phyloP scores from a whole-genome alignment of 2,113 vertebrate species.

The Labrus mixtus region DNA sequence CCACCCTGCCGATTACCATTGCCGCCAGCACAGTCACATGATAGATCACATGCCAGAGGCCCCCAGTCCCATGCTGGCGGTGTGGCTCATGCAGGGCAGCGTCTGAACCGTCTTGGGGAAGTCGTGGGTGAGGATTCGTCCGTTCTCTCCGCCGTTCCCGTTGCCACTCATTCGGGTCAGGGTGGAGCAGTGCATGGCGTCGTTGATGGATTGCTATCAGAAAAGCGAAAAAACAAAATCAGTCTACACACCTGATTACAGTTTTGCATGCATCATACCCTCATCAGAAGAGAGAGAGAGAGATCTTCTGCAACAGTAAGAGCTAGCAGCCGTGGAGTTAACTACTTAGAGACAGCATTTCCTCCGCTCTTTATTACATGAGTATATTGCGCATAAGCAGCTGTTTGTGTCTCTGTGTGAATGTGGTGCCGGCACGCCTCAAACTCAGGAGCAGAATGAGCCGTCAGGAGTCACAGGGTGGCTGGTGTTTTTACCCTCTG shows the following conservation, averaged over 20 bases:
- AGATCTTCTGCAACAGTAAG: conserved; percentile 36
- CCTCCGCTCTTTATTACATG: neutral
- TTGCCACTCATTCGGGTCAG: conserved; percentile 92
- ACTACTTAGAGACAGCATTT: neutral
- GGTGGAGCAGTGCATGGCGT: conserved; percentile 96
- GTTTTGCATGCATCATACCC: neutral
- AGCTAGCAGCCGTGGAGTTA: conserved; percentile 21
- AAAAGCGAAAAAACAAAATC: conserved; percentile 21
- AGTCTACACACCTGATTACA: neutral
- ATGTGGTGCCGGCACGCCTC: conserved; percentile 39
- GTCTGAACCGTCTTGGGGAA: conserved; percentile 98
- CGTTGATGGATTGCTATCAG: conserved; percentile 95
- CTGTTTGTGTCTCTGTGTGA: conserved; percentile 39
- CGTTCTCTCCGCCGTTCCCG: conserved; percentile 92
- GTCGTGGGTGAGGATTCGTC: conserved; percentile 97
- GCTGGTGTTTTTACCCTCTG: conserved; percentile 38
- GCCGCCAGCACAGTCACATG: conserved; percentile 75
- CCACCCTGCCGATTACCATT: conserved; percentile 76
- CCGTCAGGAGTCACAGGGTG: conserved; percentile 32
- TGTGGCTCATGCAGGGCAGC: conserved; percentile 98
- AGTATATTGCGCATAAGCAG: conserved; percentile 19
- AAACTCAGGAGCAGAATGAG: conserved; percentile 14
- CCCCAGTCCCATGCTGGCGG: conserved; percentile 95
- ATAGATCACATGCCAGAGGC: conserved; percentile 95
- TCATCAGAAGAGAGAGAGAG: conserved; percentile 8